These are phyloP conservation scores for Labeo calbasu DNA, from an alignment of 2,797 vertebrate species.

Conservation along the genomic window DNA sequence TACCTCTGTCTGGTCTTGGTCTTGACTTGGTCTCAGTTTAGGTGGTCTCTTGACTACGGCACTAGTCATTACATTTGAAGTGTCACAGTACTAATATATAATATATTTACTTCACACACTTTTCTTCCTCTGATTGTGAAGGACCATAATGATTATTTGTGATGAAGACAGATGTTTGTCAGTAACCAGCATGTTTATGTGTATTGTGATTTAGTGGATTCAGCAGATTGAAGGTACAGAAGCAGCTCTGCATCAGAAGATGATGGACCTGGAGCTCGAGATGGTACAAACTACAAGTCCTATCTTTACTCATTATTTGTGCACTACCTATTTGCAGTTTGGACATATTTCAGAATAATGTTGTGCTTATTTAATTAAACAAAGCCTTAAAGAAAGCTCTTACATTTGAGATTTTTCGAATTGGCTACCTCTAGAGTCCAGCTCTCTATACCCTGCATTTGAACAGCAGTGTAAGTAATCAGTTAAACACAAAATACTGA, in stretches of 20 bases:
- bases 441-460: no score
- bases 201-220: conserved; percentile 87
- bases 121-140: background rate
- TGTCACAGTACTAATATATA: background rate
- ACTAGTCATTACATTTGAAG: background rate
- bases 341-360: background rate
- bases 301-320: background rate
- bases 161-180: background rate
- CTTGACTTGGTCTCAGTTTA: background rate
- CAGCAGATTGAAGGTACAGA: conserved; percentile 98
- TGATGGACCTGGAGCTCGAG: conserved; percentile 97
- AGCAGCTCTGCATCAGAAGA: conserved; percentile 96
- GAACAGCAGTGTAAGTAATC: background rate
- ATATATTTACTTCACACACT: background rate
- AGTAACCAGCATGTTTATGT: conserved; percentile 34
- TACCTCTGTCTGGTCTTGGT: background rate
- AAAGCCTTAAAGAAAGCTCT: background rate
- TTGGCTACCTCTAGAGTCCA: no score
- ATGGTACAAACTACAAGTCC: conserved; percentile 81
- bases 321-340: background rate
- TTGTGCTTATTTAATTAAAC: background rate
- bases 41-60: background rate
- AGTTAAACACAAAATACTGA: background rate
- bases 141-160: background rate
- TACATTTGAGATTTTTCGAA: no score